Evolutionary conservation across 2,113 vertebrate species (phyloP), one percentile per base, ranked within the genome.

Genomic region (Hystrix brachyura): DNA sequence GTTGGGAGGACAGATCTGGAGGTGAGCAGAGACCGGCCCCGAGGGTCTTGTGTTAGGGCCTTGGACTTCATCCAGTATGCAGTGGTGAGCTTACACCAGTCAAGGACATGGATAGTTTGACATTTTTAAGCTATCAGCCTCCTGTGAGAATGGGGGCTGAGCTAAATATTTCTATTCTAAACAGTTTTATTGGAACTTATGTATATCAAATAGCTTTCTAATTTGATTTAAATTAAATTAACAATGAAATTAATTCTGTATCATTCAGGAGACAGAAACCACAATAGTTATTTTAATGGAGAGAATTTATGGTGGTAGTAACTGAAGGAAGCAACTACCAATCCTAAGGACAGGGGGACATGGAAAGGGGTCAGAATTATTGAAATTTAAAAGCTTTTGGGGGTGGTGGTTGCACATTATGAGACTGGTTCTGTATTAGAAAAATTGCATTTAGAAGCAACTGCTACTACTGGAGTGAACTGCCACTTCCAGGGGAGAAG

Each of bases 201-300:
- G n/a, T n/a, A 23, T 55, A 17, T 71, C 48, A 67, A 92, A 64
- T 76, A 38, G 27, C 46, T 92, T 96, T 95, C 46, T 76, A 82
- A 65, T 87, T 90, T 80, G n/a, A 43, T 79, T 93, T 71, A 34
- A 96, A 48, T 81, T 91, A 91, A 94, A 88, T 95, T 86, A 90
- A 82, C 25, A 94, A 60, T 74, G 32, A 90, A 83, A 88, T 80
- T 83, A 88, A 67, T 69, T 91, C 5, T 4, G 6, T 90, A 67
- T 72, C 43, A 90, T 21, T 67, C 43, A 84, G 71, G 55, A 85
- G 38, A 86, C 17, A 89, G 71, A 91, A 94, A 82, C 18, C 43
- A 78, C 17, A 74, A 79, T 7, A 25, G 60, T 94, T 96, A 85
- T 83, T 96, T 92, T 74, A 95, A 95, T 13, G 43, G 46, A 43